These are phyloP conservation scores for Malurus cyaneus DNA, from an alignment of 2,113 vertebrate species.

Conservation along the genomic window DNA sequence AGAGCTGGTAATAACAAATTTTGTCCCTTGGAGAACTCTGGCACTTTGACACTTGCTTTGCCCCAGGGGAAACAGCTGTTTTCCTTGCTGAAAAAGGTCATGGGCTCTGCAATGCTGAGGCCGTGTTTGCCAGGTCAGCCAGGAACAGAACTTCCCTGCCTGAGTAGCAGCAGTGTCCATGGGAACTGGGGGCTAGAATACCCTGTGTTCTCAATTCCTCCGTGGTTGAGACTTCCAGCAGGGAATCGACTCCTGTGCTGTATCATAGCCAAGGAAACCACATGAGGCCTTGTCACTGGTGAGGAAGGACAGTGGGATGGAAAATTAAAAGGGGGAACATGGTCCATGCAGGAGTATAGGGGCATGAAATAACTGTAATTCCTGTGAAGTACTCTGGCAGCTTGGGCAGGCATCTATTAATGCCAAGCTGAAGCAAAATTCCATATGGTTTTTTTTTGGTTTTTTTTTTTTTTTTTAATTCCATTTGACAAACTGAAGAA, in stretches of 20 bases:
- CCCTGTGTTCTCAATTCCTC: background rate
- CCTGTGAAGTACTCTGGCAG: background rate
- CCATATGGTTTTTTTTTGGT: background rate
- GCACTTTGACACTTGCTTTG: background rate
- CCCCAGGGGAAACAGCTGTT: background rate
- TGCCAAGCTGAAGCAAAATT: background rate
- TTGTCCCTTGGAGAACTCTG: background rate
- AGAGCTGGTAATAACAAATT: background rate
- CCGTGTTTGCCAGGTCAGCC: background rate
- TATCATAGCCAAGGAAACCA: background rate
- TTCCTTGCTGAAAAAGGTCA: background rate
- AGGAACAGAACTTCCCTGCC: background rate
- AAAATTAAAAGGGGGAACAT: background rate
- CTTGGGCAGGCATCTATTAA: background rate
- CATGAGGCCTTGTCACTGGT: accelerated
- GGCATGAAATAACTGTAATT: background rate
- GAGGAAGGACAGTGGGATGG: background rate
- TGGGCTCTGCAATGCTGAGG: background rate
- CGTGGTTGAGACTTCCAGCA: background rate
- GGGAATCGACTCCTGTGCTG: background rate
- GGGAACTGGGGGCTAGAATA: background rate
- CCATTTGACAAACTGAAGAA: background rate
- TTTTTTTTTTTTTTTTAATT: background rate
- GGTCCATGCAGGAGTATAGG: background rate
- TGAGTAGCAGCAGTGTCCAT: background rate